Percentiles rank a stretch among this genome's conserved stretches.
These are phyloP conservation scores for Tetrao urogallus DNA, from an alignment of 2,113 vertebrate genomes.

Conservation along the genomic window DNA sequence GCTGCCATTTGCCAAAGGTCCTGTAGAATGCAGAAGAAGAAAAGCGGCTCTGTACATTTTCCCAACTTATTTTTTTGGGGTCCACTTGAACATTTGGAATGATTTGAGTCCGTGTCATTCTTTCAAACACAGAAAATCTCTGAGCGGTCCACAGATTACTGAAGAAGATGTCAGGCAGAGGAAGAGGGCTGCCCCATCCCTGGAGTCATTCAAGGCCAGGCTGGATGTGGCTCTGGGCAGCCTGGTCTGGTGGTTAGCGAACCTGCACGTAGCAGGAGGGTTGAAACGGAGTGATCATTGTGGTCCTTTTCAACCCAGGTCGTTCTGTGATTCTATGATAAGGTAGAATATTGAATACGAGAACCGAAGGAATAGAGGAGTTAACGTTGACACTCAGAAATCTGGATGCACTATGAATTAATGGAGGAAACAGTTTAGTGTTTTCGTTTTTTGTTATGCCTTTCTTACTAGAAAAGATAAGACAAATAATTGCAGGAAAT, in stretches of 20 bases:
- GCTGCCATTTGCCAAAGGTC: background rate
- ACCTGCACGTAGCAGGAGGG: no score
- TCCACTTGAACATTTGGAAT: background rate
- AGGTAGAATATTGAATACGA: background rate
- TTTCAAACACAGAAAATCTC: background rate
- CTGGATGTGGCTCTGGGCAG: no score
- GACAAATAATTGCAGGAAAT: background rate
- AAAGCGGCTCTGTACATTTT: background rate
- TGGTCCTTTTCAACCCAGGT: no score
- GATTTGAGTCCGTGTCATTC: rapidly evolving
- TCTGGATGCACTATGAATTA: background rate
- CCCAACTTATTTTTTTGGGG: background rate
- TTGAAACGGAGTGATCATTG: no score
- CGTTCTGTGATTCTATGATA: background rate
- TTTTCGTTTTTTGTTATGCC: no score
- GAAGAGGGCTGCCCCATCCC: background rate
- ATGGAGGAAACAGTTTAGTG: background rate
- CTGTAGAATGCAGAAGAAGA: background rate
- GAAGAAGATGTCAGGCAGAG: background rate
- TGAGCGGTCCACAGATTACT: background rate
- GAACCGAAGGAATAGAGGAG: background rate
- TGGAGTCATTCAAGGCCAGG: no score
- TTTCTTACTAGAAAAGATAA: background rate
- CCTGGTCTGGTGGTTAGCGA: no score
- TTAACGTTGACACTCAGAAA: background rate